A percentile compares a stretch with the other conserved stretches of the same genome.
Evolutionary conservation across 2,113 vertebrate species (phyloP).

Genomic region (Ornithorhynchus anatinus): DNA sequence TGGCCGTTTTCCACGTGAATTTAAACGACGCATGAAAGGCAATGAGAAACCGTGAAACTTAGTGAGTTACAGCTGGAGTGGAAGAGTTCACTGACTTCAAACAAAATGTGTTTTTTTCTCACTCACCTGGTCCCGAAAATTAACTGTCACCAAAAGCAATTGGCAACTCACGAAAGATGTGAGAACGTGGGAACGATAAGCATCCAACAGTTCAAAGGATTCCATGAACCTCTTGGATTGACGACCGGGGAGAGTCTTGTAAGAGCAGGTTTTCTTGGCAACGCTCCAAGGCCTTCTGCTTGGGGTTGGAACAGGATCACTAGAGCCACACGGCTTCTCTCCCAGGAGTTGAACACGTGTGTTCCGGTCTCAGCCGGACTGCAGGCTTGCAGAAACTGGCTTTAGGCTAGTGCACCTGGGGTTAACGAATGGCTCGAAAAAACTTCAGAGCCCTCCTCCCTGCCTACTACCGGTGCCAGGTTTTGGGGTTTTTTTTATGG

Average conservation of each 20-base stretch:
- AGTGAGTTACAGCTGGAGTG: constrained; percentile 29
- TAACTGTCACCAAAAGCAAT: no score
- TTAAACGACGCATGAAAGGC: no score
- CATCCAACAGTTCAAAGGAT: constrained; percentile 56
- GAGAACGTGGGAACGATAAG: constrained; percentile 41
- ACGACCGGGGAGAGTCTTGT: constrained; percentile 34
- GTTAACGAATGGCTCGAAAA: no score
- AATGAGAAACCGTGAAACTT: constrained; percentile 15
- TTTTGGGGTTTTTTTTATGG: no score
- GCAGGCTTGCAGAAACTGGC: not conserved
- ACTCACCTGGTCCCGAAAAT: not conserved
- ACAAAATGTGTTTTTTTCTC: no score
- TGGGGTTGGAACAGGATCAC: not conserved
- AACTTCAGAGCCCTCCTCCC: no score
- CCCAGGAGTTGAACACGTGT: constrained; percentile 3
- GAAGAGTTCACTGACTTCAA: constrained; percentile 41
- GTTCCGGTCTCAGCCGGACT: not conserved
- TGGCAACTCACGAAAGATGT: constrained; percentile 25
- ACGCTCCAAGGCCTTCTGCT: constrained; percentile 29
- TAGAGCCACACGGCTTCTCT: not conserved
- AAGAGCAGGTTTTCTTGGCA: constrained; percentile 46
- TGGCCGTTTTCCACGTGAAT: no score
- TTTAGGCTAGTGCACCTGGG: constrained; percentile 11
- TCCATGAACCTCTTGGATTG: constrained; percentile 27
- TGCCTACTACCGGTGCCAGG: no score